Conservation (phyloP, 2,113 vertebrate genomes). For the Micronycteris hirsuta region DNA sequence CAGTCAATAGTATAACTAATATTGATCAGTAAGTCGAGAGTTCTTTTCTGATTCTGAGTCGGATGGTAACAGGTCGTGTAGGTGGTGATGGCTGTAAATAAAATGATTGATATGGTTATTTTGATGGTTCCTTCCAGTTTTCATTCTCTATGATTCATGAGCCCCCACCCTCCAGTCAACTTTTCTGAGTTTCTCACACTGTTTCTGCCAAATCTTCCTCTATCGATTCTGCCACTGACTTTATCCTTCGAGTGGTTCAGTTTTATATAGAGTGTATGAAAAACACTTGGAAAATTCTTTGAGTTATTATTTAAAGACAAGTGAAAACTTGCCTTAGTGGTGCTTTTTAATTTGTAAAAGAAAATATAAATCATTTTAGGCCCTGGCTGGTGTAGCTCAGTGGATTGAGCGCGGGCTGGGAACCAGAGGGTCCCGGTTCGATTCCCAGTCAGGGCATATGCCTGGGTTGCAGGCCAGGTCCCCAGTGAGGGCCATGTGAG, state of each 20-base stretch:
- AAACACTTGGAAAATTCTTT: background rate
- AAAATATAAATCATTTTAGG: background rate
- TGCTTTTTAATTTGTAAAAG: background rate
- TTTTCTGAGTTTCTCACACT: background rate
- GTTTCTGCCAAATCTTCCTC: background rate
- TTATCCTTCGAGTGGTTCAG: background rate
- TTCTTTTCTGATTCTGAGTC: background rate
- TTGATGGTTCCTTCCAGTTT: background rate
- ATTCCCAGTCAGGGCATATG: no score
- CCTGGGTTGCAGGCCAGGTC: no score
- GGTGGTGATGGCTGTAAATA: background rate
- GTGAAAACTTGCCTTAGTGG: background rate
- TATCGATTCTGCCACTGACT: background rate
- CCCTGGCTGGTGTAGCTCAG: no score
- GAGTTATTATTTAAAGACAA: background rate
- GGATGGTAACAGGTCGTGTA: background rate
- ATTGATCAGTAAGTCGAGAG: background rate
- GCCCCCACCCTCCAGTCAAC: background rate
- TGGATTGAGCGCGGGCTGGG: no score
- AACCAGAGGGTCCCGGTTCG: no score
- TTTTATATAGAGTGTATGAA: background rate
- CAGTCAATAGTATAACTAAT: background rate
- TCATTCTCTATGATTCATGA: background rate
- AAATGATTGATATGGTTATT: background rate
- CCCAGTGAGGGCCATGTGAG: no score